These are phyloP conservation scores for Philereme vetulata DNA, from an alignment of 2,888 invertebrate genomes.

Conservation along the genomic window DNA sequence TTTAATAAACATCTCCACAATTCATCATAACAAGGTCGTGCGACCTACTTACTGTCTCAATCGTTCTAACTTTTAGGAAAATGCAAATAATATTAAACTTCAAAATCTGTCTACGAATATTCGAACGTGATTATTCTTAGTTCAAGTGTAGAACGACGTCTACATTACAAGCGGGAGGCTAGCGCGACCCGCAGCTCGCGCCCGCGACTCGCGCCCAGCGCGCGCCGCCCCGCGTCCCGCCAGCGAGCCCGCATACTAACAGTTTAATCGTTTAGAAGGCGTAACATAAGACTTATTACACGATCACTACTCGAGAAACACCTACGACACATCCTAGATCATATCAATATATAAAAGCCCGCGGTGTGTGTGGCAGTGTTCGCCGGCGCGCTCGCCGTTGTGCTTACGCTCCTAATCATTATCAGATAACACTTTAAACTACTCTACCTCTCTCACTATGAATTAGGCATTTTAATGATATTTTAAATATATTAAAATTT, in stretches of 20 bases:
- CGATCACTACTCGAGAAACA: slow-evolving; percentile 82
- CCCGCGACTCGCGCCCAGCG: slow-evolving; percentile 24
- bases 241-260: slow-evolving; percentile 56
- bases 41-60: slow-evolving; percentile 83
- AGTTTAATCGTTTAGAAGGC: slow-evolving; percentile 69
- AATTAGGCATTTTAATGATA: slow-evolving; percentile 75
- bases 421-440: slow-evolving; percentile 70
- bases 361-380: slow-evolving; percentile 68
- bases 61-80: slow-evolving; percentile 83
- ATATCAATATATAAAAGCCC: slow-evolving; percentile 79
- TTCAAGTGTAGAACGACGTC: slow-evolving; percentile 74
- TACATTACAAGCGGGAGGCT: slow-evolving; percentile 53
- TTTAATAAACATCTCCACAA: slow-evolving; percentile 83
- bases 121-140: slow-evolving; percentile 80
- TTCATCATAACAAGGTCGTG: slow-evolving; percentile 82
- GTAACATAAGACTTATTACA: slow-evolving; percentile 80
- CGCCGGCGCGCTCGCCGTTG: slow-evolving; percentile 53
- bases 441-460: slow-evolving; percentile 80
- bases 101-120: slow-evolving; percentile 80
- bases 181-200: slow-evolving; percentile 39
- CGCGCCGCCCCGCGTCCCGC: slow-evolving; percentile 45
- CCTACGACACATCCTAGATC: slow-evolving; percentile 83
- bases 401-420: slow-evolving; percentile 64
- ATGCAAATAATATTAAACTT: slow-evolving; percentile 82
- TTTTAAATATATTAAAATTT: slow-evolving; percentile 71